Base-by-base conservation (phyloP, 1,140 invertebrate species). In the Anastrepha obliqua region DNA sequence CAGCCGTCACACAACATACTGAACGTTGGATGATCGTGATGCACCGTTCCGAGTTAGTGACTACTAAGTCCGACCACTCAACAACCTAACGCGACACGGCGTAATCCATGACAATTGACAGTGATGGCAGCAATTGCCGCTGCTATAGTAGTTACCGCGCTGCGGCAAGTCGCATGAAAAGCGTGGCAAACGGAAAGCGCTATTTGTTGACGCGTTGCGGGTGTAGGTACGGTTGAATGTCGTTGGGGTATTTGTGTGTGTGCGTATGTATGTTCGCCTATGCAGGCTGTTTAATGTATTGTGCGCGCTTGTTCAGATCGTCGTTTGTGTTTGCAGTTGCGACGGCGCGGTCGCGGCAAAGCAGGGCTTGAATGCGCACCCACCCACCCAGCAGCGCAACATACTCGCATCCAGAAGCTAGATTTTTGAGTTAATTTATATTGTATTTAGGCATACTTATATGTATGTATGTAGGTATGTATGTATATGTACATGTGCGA, bases 151-250 rank as follows among this genome's bases (percentile, higher is more conserved):
- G n/a, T 55, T 81, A 81, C 42, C 17, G 47, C n/a, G 17, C 17
- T 55, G 74, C 74, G 47, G 74, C 74, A 81, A 51, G 74, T 58
- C 74, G 74, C 47, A 81, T 55, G 74, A 81, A 81, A 81, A 81
- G 74, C 74, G 74, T 81, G 74, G 47, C 74, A 81, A 81, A 81
- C 74, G 74, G 74, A 81, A 81, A 81, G 47, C 74, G 74, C 74
- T 81, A 81, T 55, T 81, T 81, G 44, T 81, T 55, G 74, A 55
- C 74, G 47, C 74, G 44, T 81, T 81, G 47, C 47, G 74, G 4
- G 42, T 47, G 70, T 74, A 51, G 15, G 15, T n/a, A 74, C 8
- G 20, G 20, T 2, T 44, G 29, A 42, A 11, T 67, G 9, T 39
- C 64, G 29, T 17, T 74, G 39, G 13, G 42, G 29, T 29, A 29